phyloP scores from a whole-genome alignment of 1,140 invertebrate species.

The Penaeus indicus region DNA sequence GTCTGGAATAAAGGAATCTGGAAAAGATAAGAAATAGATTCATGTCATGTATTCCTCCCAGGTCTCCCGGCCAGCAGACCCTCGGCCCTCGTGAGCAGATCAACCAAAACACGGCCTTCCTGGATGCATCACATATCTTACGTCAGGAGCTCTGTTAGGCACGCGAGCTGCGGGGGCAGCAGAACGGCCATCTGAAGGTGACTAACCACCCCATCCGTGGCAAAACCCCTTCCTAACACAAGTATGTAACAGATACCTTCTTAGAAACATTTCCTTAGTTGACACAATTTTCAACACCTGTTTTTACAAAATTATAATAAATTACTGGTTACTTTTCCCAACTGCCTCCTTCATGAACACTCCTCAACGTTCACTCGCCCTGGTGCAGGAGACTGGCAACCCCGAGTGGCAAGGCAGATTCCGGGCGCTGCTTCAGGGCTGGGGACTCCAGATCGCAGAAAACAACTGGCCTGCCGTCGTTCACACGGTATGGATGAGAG shows the following conservation, averaged over 20 bases:
- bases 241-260: background rate
- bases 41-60: background rate
- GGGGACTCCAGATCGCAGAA: conserved; percentile 85
- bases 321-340: background rate
- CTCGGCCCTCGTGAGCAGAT: conserved; percentile 89
- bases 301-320: too few relatives aligned
- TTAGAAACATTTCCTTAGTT: too few relatives aligned
- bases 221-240: conserved; percentile 83
- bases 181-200: conserved; percentile 84
- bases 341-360: background rate
- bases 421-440: conserved; percentile 79
- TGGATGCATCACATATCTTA: conserved; percentile 87
- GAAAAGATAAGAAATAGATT: too few relatives aligned
- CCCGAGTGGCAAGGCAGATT: conserved; percentile 85
- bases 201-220: conserved; percentile 80
- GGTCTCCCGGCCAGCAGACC: conserved; percentile 65
- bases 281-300: too few relatives aligned
- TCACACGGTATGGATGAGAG: conserved; percentile 87
- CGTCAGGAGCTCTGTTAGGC: conserved; percentile 85
- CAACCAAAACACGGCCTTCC: conserved; percentile 92
- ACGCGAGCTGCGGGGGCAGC: conserved; percentile 77
- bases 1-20: too few relatives aligned
- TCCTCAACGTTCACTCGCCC: background rate
- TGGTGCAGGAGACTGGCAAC: conserved; percentile 55
- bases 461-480: conserved; percentile 88